Evolutionary conservation across 2,888 invertebrate genomes (phyloP).

Genomic region (Thysanoteuthis rhombus): DNA sequence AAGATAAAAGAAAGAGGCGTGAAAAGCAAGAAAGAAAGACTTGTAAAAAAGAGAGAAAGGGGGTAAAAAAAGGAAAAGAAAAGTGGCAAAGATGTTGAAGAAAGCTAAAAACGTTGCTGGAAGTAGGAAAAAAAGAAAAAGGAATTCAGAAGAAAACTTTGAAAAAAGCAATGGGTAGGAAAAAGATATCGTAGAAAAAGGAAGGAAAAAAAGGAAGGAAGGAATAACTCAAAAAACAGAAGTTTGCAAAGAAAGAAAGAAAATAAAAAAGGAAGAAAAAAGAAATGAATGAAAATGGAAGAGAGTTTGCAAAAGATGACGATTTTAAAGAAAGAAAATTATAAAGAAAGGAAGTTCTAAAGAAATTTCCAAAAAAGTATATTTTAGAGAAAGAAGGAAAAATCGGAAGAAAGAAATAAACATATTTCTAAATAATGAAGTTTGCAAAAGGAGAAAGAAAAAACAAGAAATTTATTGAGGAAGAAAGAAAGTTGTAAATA

Average conservation of each 20-base stretch:
- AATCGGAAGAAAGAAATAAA: not conserved
- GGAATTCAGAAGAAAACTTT: not conserved
- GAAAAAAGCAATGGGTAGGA: not conserved
- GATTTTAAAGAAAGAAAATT: not conserved
- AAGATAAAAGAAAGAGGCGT: no score
- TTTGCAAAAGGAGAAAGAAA: not conserved
- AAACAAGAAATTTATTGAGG: not conserved
- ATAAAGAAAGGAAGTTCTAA: not conserved
- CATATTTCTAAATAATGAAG: not conserved
- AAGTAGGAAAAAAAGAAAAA: not conserved
- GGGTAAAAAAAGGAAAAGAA: not conserved
- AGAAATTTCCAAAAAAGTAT: no score
- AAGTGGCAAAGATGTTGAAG: not conserved
- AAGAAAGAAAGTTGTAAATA: no score
- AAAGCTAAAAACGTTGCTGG: not conserved
- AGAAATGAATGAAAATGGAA: not conserved
- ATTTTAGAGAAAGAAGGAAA: not conserved
- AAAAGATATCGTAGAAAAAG: not conserved
- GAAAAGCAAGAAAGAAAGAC: no score
- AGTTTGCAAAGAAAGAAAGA: not conserved
- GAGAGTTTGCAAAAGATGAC: fast-evolving
- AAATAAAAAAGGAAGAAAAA: not conserved
- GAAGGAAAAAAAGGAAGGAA: not conserved
- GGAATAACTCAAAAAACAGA: not conserved
- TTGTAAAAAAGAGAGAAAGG: no score